A percentile compares a stretch with the other conserved stretches of the same genome.
phyloP scores from a whole-genome alignment of 2,113 vertebrate genomes.

The Aptenodytes forsteri region DNA sequence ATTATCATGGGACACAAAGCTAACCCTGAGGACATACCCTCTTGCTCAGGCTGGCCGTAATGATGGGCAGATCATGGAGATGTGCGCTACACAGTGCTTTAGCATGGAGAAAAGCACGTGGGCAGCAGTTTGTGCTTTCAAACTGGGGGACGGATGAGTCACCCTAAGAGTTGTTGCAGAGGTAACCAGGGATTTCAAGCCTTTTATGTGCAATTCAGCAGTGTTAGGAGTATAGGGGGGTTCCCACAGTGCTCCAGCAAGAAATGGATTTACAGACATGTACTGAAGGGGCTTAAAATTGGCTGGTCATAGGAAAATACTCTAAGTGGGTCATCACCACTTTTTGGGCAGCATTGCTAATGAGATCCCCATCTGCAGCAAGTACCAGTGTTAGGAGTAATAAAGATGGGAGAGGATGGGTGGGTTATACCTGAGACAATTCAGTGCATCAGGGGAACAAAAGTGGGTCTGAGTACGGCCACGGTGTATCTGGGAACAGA shows the following conservation, averaged over 20 bases:
- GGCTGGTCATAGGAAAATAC: not conserved
- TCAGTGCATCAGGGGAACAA: accelerated
- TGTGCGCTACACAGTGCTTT: not conserved
- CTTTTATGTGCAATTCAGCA: not conserved
- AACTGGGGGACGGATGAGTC: not conserved
- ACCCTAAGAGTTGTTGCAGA: not conserved
- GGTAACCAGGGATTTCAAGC: not conserved
- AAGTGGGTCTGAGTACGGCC: not conserved
- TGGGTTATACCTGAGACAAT: not conserved
- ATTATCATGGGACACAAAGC: not conserved
- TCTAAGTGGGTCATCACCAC: not conserved
- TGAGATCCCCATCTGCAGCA: not conserved
- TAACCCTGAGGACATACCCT: not conserved
- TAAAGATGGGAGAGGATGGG: not conserved
- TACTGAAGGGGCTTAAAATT: not conserved
- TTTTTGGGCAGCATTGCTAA: not conserved
- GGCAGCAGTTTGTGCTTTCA: not conserved
- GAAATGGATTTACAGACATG: not conserved
- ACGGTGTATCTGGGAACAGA: accelerated
- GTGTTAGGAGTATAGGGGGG: not conserved
- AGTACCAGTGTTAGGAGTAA: not conserved
- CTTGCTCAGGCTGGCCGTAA: not conserved
- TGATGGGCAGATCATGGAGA: not conserved
- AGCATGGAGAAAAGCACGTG: not conserved
- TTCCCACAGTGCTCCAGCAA: not conserved